Evolutionary conservation across 1,140 invertebrate genomes (phyloP).

Genomic region (Batillaria attramentaria): DNA sequence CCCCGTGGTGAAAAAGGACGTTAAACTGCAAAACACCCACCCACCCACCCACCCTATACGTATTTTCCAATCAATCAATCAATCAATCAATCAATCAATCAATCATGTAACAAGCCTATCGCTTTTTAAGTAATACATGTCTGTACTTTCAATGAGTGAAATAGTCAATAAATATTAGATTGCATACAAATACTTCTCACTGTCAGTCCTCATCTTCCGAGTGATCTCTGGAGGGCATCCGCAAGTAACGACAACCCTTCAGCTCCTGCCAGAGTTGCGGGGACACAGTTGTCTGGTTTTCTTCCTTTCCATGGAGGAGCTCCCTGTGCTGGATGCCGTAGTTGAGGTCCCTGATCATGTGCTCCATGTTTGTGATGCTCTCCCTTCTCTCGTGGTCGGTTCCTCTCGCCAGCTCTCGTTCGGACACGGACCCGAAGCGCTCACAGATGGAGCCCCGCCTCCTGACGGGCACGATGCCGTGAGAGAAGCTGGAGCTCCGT

Average conservation of each 20-base stretch:
- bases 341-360: slow-evolving; percentile 17
- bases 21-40: too few species aligned
- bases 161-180: too few species aligned
- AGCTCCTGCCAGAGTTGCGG: slow-evolving; percentile 3
- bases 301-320: neutral
- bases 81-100: too few species aligned
- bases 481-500: slow-evolving; percentile 19
- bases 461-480: slow-evolving; percentile 17
- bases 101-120: too few species aligned
- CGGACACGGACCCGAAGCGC: slow-evolving; percentile 9
- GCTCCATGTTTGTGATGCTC: neutral
- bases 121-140: too few species aligned
- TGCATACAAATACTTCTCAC: too few species aligned
- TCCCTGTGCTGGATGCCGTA: slow-evolving; percentile 12
- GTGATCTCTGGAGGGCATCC: slow-evolving; percentile 10
- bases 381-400: neutral
- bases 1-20: too few species aligned
- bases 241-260: slow-evolving; percentile 14
- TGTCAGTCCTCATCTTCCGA: neutral
- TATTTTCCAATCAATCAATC: too few species aligned
- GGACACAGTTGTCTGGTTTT: neutral
- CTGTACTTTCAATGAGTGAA: too few species aligned
- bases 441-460: slow-evolving; percentile 8
- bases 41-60: too few species aligned
- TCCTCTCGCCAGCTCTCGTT: slow-evolving; percentile 1